Conservation (phyloP, 1,140 invertebrate species). For the Papilio dardanus region DNA sequence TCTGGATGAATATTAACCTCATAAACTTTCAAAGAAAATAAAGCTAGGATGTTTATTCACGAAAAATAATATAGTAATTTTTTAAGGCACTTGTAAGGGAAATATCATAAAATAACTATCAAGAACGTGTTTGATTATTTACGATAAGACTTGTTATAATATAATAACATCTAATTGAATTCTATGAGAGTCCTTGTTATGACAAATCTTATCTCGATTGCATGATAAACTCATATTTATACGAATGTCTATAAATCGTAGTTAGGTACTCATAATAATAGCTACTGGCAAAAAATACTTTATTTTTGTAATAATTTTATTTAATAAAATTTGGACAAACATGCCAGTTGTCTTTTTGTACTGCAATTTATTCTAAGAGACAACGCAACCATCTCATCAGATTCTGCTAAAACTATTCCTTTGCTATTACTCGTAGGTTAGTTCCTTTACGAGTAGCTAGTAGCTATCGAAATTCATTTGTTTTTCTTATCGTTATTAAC, state of each 20-base stretch:
- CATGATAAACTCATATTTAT: not conserved
- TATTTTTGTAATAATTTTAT: no score
- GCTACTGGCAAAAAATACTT: no score
- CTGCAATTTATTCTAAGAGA: not conserved
- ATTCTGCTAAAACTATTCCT: no score
- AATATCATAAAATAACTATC: no score
- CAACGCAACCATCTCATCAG: not conserved
- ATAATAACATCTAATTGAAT: not conserved
- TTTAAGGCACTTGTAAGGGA: not conserved
- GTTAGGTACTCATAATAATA: not conserved
- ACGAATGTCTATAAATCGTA: not conserved
- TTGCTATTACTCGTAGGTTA: no score
- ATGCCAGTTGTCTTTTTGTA: not conserved
- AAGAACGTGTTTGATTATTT: not conserved
- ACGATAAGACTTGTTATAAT: not conserved
- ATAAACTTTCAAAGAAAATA: not conserved
- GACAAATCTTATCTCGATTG: not conserved
- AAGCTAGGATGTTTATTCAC: not conserved
- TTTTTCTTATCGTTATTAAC: constrained; percentile 8
- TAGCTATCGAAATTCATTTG: no score
- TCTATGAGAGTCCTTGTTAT: not conserved
- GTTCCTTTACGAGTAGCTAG: no score
- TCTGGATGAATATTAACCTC: constrained; percentile 10
- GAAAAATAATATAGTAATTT: not conserved
- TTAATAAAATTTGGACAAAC: no score